These are phyloP conservation scores for Uropetala carovei DNA, from an alignment of 2,888 invertebrate species.

Conservation along the genomic window DNA sequence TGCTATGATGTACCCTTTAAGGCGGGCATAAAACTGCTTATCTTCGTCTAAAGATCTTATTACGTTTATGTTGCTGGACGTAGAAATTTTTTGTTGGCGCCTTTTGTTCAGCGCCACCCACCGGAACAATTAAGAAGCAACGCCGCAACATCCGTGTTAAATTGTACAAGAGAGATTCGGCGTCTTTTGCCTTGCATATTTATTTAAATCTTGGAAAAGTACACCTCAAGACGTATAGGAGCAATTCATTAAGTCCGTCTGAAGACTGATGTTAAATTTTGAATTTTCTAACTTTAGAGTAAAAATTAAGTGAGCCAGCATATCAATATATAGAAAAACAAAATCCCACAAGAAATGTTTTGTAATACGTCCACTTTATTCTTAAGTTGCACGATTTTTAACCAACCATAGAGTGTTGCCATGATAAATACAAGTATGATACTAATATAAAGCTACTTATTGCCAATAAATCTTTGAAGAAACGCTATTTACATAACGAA, in stretches of 20 bases:
- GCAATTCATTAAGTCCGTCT: neutral
- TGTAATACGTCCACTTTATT: neutral
- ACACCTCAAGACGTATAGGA: neutral
- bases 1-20: constrained; percentile 18
- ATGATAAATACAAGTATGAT: neutral
- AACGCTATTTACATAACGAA: neutral
- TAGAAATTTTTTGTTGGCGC: neutral
- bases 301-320: too few relatives aligned
- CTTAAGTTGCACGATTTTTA: neutral
- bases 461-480: neutral
- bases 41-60: neutral
- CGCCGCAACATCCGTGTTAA: neutral
- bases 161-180: constrained; percentile 10
- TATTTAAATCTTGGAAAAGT: neutral
- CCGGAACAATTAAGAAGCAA: constrained; percentile 61
- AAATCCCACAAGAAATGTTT: too few relatives aligned
- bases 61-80: neutral
- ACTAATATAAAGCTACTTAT: constrained; percentile 40
- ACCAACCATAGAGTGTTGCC: neutral
- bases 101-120: constrained; percentile 47
- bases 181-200: neutral
- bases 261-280: neutral
- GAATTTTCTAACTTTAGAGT: neutral
- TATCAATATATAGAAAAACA: too few relatives aligned
- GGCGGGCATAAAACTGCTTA: constrained; percentile 38